These are phyloP conservation scores for Hapalemur alaotrensis DNA, from an alignment of 2,797 vertebrate genomes.

Conservation along the genomic window DNA sequence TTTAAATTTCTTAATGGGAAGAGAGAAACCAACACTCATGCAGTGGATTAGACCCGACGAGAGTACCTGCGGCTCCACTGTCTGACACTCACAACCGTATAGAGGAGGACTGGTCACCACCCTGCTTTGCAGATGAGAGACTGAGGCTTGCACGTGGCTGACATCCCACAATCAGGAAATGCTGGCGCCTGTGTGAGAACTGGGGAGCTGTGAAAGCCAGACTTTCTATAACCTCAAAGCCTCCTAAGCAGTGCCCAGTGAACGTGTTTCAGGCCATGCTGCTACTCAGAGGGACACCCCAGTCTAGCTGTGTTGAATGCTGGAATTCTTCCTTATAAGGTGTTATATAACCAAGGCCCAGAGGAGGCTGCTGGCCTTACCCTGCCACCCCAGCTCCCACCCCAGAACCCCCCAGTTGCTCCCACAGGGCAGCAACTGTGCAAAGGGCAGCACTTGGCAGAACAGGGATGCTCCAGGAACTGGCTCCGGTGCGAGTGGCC, in stretches of 20 bases:
- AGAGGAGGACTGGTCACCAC: accelerated
- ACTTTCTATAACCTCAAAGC: neutral
- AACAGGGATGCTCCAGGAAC: neutral
- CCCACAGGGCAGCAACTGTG: neutral
- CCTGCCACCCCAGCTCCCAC: neutral
- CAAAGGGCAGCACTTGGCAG: neutral
- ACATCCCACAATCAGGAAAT: no score
- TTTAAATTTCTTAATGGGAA: neutral
- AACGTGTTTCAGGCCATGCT: no score
- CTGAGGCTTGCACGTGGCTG: accelerated
- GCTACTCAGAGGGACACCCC: neutral
- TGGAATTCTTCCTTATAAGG: neutral
- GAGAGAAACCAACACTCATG: no score
- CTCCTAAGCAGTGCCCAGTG: accelerated
- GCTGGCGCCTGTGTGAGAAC: neutral
- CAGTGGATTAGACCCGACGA: neutral
- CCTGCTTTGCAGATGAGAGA: neutral
- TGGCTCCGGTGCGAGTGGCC: neutral
- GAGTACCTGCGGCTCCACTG: no score
- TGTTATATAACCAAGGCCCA: neutral
- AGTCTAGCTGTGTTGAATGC: neutral
- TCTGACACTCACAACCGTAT: accelerated
- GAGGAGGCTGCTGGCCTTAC: neutral
- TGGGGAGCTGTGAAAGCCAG: neutral
- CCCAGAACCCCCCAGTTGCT: neutral